These are phyloP conservation scores for Mionectes olivaceus DNA, from an alignment of 2,797 vertebrate species.

Conservation along the genomic window DNA sequence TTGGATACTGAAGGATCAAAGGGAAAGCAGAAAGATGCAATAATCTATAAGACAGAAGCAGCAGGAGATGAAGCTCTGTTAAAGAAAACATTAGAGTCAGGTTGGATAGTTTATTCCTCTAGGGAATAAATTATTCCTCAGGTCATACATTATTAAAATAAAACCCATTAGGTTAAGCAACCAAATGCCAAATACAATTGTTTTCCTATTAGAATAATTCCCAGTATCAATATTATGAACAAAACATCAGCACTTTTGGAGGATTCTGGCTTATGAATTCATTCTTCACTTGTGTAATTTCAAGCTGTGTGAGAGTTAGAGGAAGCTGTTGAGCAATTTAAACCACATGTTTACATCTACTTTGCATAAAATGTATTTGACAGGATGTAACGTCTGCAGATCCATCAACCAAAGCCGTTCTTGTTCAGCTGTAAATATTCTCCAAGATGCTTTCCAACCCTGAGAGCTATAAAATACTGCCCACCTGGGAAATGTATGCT, in stretches of 20 bases:
- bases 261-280: slow-evolving; percentile 28
- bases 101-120: neutral
- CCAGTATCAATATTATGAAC: slow-evolving; percentile 33
- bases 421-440: slow-evolving; percentile 38
- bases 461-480: slow-evolving; percentile 1
- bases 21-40: neutral
- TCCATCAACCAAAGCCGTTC: neutral
- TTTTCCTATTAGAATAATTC: slow-evolving; percentile 52
- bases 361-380: slow-evolving; percentile 67
- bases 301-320: slow-evolving; percentile 2
- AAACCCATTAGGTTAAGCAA: slow-evolving; percentile 28
- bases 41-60: neutral
- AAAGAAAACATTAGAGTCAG: neutral
- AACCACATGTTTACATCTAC: slow-evolving; percentile 56
- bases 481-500: neutral
- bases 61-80: neutral
- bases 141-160: slow-evolving; percentile 38
- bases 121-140: slow-evolving; percentile 33
- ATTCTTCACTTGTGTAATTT: slow-evolving; percentile 46
- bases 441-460: neutral
- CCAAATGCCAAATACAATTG: slow-evolving; percentile 27
- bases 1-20: neutral
- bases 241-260: slow-evolving; percentile 33
- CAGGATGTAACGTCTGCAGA: slow-evolving; percentile 31
- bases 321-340: slow-evolving; percentile 63